A percentile compares a stretch with the other conserved stretches of the same genome.
Evolutionary conservation across 2,113 vertebrate species (phyloP).

Genomic region (Hepsetus odoe): DNA sequence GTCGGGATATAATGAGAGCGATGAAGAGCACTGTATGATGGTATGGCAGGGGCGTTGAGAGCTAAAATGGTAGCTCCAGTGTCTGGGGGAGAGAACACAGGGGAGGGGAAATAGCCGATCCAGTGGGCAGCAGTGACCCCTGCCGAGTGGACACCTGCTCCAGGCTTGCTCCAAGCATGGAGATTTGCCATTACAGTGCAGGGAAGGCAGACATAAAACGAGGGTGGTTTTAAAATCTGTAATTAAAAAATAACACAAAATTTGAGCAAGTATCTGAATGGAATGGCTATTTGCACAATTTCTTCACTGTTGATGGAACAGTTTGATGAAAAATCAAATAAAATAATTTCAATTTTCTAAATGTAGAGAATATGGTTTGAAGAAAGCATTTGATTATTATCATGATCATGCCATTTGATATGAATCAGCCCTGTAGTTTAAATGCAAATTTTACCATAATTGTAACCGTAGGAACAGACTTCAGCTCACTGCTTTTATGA

Average conservation of each 20-base stretch:
- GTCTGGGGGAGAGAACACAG: slow-evolving; percentile 53
- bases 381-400: too few relatives aligned
- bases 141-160: slow-evolving; percentile 56
- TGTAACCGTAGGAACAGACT: too few relatives aligned
- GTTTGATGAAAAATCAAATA: background rate
- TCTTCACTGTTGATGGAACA: background rate
- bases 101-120: slow-evolving; percentile 47
- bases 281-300: too few relatives aligned
- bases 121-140: slow-evolving; percentile 57
- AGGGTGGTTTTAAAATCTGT: background rate
- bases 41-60: slow-evolving; percentile 48
- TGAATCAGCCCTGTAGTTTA: too few relatives aligned
- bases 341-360: too few relatives aligned
- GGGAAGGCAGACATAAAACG: background rate
- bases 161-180: slow-evolving; percentile 1
- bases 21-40: slow-evolving; percentile 65
- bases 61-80: slow-evolving; percentile 63
- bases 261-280: background rate
- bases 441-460: too few relatives aligned
- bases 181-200: slow-evolving; percentile 12
- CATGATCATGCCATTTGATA: too few relatives aligned
- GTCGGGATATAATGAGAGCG: slow-evolving; percentile 67
- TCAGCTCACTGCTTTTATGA: too few relatives aligned
- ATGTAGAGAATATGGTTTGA: too few relatives aligned
- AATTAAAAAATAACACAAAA: background rate